A percentile compares a stretch with the other conserved stretches of the same genome.
Conservation (phyloP, 1,140 invertebrate genomes). For the Drosophila suzukii region DNA sequence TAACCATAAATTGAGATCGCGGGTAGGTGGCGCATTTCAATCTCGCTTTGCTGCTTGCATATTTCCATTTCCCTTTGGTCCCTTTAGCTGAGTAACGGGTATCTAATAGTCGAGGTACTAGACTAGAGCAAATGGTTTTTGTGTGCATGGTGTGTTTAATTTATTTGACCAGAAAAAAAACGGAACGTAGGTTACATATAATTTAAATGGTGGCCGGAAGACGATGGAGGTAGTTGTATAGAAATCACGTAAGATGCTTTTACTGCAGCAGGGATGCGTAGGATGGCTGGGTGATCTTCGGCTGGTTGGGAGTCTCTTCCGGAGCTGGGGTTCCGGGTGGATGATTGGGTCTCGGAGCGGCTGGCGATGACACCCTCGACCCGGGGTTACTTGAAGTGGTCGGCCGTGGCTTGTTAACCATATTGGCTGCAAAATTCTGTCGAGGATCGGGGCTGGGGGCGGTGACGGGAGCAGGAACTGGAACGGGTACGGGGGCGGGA, state of each 20-base stretch:
- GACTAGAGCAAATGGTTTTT: too few species aligned
- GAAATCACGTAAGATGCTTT: neutral
- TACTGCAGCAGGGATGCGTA: slow-evolving; percentile 26
- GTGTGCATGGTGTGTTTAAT: neutral
- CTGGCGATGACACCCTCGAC: neutral
- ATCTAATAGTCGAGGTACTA: too few species aligned
- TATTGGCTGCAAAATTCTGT: neutral
- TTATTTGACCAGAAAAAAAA: slow-evolving; percentile 1
- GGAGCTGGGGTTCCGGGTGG: neutral
- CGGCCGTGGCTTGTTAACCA: neutral
- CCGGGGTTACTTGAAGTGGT: neutral
- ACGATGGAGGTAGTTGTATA: too few species aligned
- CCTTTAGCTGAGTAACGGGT: too few species aligned
- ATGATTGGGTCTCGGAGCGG: neutral
- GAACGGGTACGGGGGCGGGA: neutral
- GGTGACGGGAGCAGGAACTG: too few species aligned
- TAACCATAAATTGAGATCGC: too few species aligned
- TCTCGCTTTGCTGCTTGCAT: too few species aligned
- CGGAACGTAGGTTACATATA: too few species aligned
- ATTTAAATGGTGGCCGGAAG: too few species aligned
- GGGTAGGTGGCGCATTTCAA: too few species aligned
- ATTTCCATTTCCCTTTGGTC: too few species aligned
- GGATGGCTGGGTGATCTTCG: neutral
- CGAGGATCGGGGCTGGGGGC: neutral
- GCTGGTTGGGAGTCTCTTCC: neutral